Evolutionary conservation across 2,888 invertebrate genomes (phyloP), one percentile per base, ranked within the genome.

Genomic region (Cerceris ruficornis): DNA sequence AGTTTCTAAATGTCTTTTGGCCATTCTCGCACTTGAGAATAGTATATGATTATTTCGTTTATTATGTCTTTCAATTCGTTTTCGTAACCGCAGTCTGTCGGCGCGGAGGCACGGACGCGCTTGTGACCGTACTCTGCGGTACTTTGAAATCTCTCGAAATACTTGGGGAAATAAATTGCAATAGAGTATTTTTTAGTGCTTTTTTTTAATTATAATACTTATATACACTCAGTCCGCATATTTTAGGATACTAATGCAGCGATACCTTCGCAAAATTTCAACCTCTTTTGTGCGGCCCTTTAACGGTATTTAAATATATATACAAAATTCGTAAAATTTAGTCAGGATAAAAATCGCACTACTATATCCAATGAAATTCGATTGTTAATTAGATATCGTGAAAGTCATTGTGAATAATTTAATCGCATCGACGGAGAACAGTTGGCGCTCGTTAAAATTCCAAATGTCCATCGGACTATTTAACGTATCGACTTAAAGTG

Each of bases 151-250:
- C 28, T 28, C 28, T 28, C 28, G 28, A 28, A 28, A 4, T 28
- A 6, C n/a, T 42, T 2, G 2, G 7, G 15, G 7, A 46, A 46
- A 61, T 61, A n/a, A 46, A 61, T 0, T 7, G 9, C 15, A 28
- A 62, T 6, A 43, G 59, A 6, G n/a, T 39, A 39, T 71, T 58
- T 54, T 77, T 70, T 66, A 57, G 57, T 77, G 70, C 75, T 71
- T 71, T 76, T 76, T 88, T 85, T 87, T 85, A 86, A 85, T 88
- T 88, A 89, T 88, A 89, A 89, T 88, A 90, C 83, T 87, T 88
- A 86, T 89, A 87, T 90, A 90, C 90, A 91, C 81, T 90, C 87
- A 88, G 87, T 89, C 88, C 88, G 76, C 83, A 86, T 80, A 85
- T 81, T 86, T 81, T 70, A 79, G 75, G 58, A 81, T 80, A 80